phyloP scores from a whole-genome alignment of 2,888 invertebrate genomes.

The Allacma fusca region DNA sequence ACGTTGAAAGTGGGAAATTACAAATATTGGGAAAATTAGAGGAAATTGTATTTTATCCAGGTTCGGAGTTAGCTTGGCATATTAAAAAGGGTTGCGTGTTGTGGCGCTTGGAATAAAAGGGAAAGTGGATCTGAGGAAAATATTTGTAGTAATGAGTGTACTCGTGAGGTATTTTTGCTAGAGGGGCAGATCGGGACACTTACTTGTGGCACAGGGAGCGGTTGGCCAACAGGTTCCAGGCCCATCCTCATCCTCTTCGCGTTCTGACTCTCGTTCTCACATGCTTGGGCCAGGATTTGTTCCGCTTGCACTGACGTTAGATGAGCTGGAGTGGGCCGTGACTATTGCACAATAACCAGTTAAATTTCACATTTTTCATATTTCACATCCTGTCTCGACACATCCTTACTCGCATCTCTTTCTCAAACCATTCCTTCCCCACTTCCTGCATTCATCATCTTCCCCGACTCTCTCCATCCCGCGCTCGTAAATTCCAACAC shows the following conservation, averaged over 20 bases:
- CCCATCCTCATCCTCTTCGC: constrained; percentile 97
- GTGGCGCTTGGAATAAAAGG: too few species aligned
- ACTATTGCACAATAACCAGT: constrained; percentile 67
- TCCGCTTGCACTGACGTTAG: constrained; percentile 96
- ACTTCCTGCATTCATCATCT: constrained; percentile 4
- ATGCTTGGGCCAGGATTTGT: constrained; percentile 92
- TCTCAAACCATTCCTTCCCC: background rate
- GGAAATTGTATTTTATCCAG: too few species aligned
- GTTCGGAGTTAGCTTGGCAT: too few species aligned
- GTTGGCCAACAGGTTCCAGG: constrained; percentile 91
- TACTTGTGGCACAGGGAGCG: constrained; percentile 74
- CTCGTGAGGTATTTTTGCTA: too few species aligned
- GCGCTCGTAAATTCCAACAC: too few species aligned
- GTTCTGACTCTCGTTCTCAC: constrained; percentile 97
- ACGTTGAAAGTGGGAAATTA: too few species aligned
- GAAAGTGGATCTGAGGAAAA: too few species aligned
- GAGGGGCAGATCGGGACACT: background rate
- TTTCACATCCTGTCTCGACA: background rate
- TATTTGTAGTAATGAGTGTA: too few species aligned
- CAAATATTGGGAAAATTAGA: too few species aligned
- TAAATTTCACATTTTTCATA: background rate
- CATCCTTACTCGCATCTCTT: background rate
- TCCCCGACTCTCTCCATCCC: background rate
- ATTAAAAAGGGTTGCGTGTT: too few species aligned
- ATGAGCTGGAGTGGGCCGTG: constrained; percentile 94